These are phyloP conservation scores for Arenaria interpres DNA, from an alignment of 2,113 vertebrate genomes.

Conservation along the genomic window DNA sequence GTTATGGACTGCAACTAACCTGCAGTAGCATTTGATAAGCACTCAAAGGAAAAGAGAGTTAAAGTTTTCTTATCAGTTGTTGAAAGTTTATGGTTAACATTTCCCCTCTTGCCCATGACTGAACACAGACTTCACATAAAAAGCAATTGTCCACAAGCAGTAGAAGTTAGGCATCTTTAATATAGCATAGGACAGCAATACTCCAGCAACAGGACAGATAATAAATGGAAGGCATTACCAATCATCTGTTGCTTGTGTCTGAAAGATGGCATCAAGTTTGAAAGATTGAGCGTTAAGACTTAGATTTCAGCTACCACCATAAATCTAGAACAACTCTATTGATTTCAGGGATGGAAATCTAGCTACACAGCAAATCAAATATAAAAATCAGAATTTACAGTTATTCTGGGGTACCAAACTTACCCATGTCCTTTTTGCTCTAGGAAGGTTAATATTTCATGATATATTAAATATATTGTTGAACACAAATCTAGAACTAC, in stretches of 20 bases:
- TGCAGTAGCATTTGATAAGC: not conserved
- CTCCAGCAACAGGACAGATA: conserved; percentile 23
- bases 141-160: conserved; percentile 35
- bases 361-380: not conserved
- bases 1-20: not conserved
- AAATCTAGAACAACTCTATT: not conserved
- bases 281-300: not conserved
- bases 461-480: not conserved
- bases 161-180: not conserved
- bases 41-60: not conserved
- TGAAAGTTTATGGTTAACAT: not conserved
- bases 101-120: not conserved
- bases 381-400: not conserved
- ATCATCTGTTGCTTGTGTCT: not conserved
- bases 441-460: conserved; percentile 11
- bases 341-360: not conserved
- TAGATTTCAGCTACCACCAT: not conserved
- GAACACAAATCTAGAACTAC: not conserved
- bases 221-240: conserved; percentile 5
- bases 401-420: conserved; percentile 6
- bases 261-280: not conserved
- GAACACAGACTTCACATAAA: conserved; percentile 33
- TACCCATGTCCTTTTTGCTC: conserved; percentile 13
- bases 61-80: not conserved
- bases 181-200: conserved; percentile 22